Percentiles rank a stretch among this genome's conserved stretches.
These are phyloP conservation scores for Eristalis tenax DNA, from an alignment of 2,888 invertebrate species.

Conservation along the genomic window DNA sequence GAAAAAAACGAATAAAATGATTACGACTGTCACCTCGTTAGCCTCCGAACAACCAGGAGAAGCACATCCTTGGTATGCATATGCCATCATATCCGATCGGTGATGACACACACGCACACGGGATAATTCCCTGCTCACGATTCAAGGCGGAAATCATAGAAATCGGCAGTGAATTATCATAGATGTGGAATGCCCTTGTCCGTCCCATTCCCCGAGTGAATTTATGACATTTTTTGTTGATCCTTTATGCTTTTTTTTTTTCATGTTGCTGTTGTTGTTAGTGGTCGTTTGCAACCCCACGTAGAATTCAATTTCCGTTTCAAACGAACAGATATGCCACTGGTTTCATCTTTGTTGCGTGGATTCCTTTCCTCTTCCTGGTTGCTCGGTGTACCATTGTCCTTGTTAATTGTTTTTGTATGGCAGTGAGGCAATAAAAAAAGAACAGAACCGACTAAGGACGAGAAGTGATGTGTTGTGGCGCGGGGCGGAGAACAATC, in stretches of 20 bases:
- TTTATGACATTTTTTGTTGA: conserved; percentile 63
- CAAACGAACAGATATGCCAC: conserved; percentile 24
- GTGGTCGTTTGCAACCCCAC: conserved; percentile 8
- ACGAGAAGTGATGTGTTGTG: neutral
- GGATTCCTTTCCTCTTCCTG: neutral
- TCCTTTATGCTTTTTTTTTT: conserved; percentile 19
- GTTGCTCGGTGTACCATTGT: conserved; percentile 15
- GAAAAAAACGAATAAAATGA: conserved; percentile 24
- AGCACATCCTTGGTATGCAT: conserved; percentile 40
- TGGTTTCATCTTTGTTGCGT: conserved; percentile 33
- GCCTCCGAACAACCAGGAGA: conserved; percentile 6
- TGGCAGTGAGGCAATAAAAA: conserved; percentile 25
- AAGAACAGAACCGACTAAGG: conserved; percentile 19
- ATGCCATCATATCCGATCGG: conserved; percentile 57
- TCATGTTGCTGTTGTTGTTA: neutral
- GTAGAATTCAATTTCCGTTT: conserved; percentile 51
- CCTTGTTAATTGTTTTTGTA: conserved; percentile 65
- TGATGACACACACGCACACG: too few relatives aligned
- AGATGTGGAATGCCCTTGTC: conserved; percentile 29
- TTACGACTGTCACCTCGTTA: conserved; percentile 65
- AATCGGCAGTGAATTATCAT: conserved; percentile 51
- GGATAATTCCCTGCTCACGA: neutral
- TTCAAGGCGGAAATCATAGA: conserved; percentile 50
- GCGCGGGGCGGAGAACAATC: conserved; percentile 31
- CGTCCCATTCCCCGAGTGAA: conserved; percentile 8